Base-by-base conservation (phyloP, 2,888 invertebrate genomes). In the Molorchus minor region DNA sequence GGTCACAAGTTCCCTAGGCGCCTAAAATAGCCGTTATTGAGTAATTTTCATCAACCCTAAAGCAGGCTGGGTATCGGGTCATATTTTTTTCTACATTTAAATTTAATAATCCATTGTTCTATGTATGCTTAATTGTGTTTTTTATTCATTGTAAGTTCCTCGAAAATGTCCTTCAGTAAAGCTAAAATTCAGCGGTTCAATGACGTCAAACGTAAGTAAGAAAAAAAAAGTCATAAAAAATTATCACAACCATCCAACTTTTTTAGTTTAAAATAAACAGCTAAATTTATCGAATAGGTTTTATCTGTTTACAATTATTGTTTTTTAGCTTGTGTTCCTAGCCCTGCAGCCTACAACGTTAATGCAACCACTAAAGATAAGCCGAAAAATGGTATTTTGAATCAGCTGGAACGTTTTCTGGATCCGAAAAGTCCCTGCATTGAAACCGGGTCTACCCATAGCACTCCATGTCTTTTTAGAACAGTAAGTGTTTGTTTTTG, bases 101-200 rank as follows among this genome's bases (percentile, higher is more conserved):
- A n/a, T n/a, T n/a, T n/a, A n/a, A n/a, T n/a, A n/a, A n/a, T n/a
- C n/a, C n/a, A n/a, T n/a, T n/a, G n/a, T n/a, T n/a, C n/a, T n/a
- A n/a, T n/a, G n/a, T n/a, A n/a, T n/a, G n/a, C n/a, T 35, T 25
- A 1, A 33, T 7, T 3, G 36, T 36, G 13, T 12, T 20, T 43
- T 8, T 17, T 2, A 17, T 33, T 17, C 36, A 36, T n/a, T n/a
- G 3, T 29, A 43, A 25, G 13, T 13, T 41, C 36, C 25, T 41
- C 54, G 54, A 75, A 59, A 44, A 85, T 84, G 84, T 84, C 85
- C 40, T 85, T 85, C 73, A 81, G 85, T n/a, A 83, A 83, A 75
- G 85, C 85, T 0, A 84, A 82, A 75, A 77, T 85, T 38, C 81
- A 83, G 64, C 79, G 85, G 41, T 85, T 85, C 72, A 85, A 85